Evolutionary conservation across 2,113 vertebrate genomes (phyloP).

Genomic region (Chelonoidis abingdonii): DNA sequence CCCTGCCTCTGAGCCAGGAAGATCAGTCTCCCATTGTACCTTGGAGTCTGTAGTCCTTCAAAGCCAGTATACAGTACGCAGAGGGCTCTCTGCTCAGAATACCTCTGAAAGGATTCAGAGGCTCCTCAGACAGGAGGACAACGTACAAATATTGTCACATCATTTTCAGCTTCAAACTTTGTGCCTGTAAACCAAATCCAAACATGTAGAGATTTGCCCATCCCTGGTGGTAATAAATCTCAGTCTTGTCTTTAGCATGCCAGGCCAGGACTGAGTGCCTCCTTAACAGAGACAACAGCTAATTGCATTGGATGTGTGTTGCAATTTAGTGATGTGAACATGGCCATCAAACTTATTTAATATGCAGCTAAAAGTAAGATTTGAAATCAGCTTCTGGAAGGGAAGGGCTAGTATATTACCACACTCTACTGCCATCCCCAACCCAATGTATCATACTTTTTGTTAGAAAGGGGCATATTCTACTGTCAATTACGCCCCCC

Average conservation of each 20-base stretch:
- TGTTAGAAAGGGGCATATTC: not conserved
- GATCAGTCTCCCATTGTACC: not conserved
- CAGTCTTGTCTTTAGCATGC: not conserved
- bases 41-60: not conserved
- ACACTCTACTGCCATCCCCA: not conserved
- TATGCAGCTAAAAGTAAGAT: not conserved
- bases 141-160: not conserved
- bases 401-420: not conserved
- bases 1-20: not conserved
- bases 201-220: not conserved
- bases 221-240: not conserved
- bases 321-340: not conserved
- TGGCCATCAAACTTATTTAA: not conserved
- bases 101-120: not conserved
- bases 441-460: not conserved
- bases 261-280: not conserved
- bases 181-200: slow-evolving; percentile 31
- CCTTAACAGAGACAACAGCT: slow-evolving; percentile 20
- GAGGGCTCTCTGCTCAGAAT: not conserved
- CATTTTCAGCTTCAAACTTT: slow-evolving; percentile 35
- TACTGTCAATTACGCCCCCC: not conserved
- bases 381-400: too few relatives aligned
- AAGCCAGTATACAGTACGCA: not conserved
- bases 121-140: not conserved
- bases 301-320: not conserved